Base-by-base conservation (phyloP, 2,113 vertebrate genomes). In the Amphiprion ocellaris region DNA sequence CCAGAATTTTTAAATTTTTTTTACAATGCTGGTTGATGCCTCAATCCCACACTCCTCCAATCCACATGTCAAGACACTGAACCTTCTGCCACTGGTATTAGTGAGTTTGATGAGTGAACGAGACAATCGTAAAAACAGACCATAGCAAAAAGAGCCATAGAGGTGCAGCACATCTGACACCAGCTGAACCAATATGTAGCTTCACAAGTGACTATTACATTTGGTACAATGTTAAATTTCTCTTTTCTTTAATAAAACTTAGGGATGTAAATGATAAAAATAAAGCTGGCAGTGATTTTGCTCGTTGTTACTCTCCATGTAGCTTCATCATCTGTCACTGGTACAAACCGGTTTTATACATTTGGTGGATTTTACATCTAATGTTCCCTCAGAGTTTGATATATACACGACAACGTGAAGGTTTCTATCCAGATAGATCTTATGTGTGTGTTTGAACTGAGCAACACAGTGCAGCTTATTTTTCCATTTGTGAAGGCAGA, bases 371-470 rank as follows among this genome's bases (percentile, higher is more conserved):
- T 71, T 19, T 67, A 10, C 17, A 17, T 49, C 6, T 30, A 30
- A 5, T 30, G 4, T 30, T 30, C 30, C 30, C 30, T 30, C 6
- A 30, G 53, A 66, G 39, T 28, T 59, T 26, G 37, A 17, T 17
- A 8, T 17, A 4, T 12, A 50, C 49, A 50, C 8, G 49, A n/a
- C 16, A 26, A 49, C n/a, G 37, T 16, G 39, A 4, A 55, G n/a
- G 19, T 33, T 56, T 55, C 21, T n/a, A 52, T 8, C 17, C 54
- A 39, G 33, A 47, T 33, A 28, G 68, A 61, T 53, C 37, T 28
- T 7, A 30, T 30, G 30, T 33, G 44, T 47, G 54, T 41, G 23
- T 79, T 58, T 64, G 49, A 55, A 46, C 33, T 17, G 44, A 72
- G 68, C 9, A 26, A 41, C 26, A 70, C 63, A 74, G 60, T 49